Base-by-base conservation (phyloP, 1,140 invertebrate genomes). In the Andrena cerasifolii region DNA sequence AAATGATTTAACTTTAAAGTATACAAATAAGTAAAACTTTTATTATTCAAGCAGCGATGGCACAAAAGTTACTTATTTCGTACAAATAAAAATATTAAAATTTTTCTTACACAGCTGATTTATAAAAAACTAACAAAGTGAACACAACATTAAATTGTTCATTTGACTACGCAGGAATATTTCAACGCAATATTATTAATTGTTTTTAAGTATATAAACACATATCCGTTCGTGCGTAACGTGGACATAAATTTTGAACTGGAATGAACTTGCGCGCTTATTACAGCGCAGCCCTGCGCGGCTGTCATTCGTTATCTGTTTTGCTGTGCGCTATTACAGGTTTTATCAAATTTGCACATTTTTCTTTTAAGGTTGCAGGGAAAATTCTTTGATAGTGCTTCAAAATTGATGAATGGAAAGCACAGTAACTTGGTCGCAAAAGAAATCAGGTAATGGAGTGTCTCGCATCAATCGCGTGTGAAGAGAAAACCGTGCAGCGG, bases 361-460 rank as follows among this genome's bases (percentile, higher is more conserved):
- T 31, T 3, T 49, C n/a, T 40, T 36, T 63, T 58, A 43, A 36
- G 6, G 18, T 33, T 16, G 21, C 18, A 45, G 5, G 21, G 14
- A 1, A 31, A 68, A 58, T 47, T 58, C 45, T 47, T 8, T 28
- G 6, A n/a, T 14, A 5, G 24, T 33, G 31, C 40, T 43, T 28
- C 21, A 59, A 76, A 75, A 68, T 76, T 66, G 12, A 49, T 67
- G 28, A 18, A 49, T 68, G 14, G 28, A 8, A 33, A 56, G 24
- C 36, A 65, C 49, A 21, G 10, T 54, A 45, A 67, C 26, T 33
- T 59, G 24, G 36, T 74, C 31, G n/a, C 6, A 53, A 66, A 65
- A 79, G 61, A 28, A 62, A 53, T 68, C 73, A 72, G 83, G 86
- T 83, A 75, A 87, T 87, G 86, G 86, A 85, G 85, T 83, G 62